Evolutionary conservation across 2,113 vertebrate species (phyloP).

Genomic region (Merops nubicus): DNA sequence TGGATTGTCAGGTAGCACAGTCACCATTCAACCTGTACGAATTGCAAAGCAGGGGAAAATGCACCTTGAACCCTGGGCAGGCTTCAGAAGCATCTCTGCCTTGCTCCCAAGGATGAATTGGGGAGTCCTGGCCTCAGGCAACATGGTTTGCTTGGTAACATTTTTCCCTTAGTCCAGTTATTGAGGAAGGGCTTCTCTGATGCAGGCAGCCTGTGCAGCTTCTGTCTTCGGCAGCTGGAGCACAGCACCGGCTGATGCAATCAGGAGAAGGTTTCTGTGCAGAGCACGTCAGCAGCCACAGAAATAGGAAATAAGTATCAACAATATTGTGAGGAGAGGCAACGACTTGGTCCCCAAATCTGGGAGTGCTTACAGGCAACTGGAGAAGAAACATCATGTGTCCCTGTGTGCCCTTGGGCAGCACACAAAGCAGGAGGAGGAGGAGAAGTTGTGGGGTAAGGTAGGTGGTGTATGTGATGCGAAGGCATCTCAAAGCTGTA

Average conservation of each 20-base stretch:
- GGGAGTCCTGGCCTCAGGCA: accelerated
- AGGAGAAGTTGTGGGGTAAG: not conserved
- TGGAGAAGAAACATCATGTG: not conserved
- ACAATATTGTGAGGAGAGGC: not conserved
- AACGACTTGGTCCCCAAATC: not conserved
- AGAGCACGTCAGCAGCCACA: not conserved
- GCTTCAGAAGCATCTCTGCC: not conserved
- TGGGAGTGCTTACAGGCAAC: not conserved
- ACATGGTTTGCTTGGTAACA: accelerated
- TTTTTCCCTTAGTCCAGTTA: not conserved
- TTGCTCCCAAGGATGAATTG: accelerated
- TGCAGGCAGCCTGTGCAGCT: not conserved
- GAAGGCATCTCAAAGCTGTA: not conserved
- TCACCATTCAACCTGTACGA: accelerated
- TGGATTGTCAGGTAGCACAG: accelerated
- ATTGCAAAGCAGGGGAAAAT: not conserved
- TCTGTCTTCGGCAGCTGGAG: not conserved
- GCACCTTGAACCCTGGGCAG: not conserved
- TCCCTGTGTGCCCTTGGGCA: not conserved
- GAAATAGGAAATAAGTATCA: not conserved
- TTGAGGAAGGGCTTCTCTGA: not conserved
- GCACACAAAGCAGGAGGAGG: accelerated
- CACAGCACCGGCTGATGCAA: not conserved
- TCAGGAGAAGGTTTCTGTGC: slow-evolving; percentile 13
- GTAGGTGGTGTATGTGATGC: accelerated